phyloP scores from a whole-genome alignment of 2,888 invertebrate genomes.

The Lithosia quadra region DNA sequence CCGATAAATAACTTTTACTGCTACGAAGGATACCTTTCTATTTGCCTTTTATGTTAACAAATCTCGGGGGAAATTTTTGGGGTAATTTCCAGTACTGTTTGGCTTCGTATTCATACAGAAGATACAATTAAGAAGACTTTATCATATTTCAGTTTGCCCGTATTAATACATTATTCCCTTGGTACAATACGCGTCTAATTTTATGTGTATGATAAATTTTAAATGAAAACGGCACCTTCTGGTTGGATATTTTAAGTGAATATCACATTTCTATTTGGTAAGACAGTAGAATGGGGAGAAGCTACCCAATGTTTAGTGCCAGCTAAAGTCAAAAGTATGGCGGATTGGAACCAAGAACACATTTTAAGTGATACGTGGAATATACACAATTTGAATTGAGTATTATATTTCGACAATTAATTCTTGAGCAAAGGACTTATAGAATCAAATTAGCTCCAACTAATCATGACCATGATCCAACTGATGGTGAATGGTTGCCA shows the following conservation, averaged over 20 bases:
- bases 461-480: too few species aligned
- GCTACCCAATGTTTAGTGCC: too few species aligned
- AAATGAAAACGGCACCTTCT: background rate
- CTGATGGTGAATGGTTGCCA: too few species aligned
- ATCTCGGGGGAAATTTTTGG: constrained; percentile 9
- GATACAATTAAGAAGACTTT: constrained; percentile 33
- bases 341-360: too few species aligned
- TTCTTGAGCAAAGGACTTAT: too few species aligned
- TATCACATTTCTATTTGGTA: background rate
- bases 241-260: background rate
- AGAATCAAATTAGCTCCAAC: too few species aligned
- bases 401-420: too few species aligned
- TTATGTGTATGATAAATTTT: background rate
- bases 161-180: constrained; percentile 44
- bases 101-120: constrained; percentile 25
- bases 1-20: background rate
- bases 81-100: constrained; percentile 7
- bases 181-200: background rate
- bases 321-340: too few species aligned
- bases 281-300: too few species aligned
- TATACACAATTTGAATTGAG: too few species aligned
- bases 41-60: background rate
- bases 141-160: constrained; percentile 37
- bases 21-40: background rate
- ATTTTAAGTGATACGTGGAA: too few species aligned